phyloP scores from a whole-genome alignment of 2,113 vertebrate species.

The Psettodes erumei region DNA sequence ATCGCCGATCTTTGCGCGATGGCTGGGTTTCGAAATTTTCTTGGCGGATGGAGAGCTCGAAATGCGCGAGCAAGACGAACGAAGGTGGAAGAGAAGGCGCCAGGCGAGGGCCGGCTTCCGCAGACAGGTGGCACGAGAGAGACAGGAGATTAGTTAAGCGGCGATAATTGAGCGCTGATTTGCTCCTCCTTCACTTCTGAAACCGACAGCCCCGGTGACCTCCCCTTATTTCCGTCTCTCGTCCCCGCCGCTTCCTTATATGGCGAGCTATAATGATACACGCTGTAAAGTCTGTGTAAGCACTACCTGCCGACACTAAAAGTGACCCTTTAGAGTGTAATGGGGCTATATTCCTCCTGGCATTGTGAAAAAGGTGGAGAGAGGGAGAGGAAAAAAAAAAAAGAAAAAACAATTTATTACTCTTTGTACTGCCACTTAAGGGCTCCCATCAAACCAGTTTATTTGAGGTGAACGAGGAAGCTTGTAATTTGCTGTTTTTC shows the following conservation, averaged over 20 bases:
- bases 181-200: slow-evolving; percentile 79
- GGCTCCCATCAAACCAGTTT: slow-evolving; percentile 58
- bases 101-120: slow-evolving; percentile 26
- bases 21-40: background rate
- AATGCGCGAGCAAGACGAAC: slow-evolving; percentile 9
- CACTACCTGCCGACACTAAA: slow-evolving; percentile 83
- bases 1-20: slow-evolving; percentile 22
- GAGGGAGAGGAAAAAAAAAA: no score
- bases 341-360: slow-evolving; percentile 88
- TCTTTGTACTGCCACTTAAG: slow-evolving; percentile 72
- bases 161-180: slow-evolving; percentile 82
- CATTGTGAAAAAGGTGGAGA: slow-evolving; percentile 81
- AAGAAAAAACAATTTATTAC: slow-evolving; percentile 76
- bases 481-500: slow-evolving; percentile 70
- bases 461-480: slow-evolving; percentile 62
- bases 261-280: slow-evolving; percentile 91
- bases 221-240: slow-evolving; percentile 87
- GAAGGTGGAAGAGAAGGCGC: slow-evolving; percentile 19
- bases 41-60: slow-evolving; percentile 22
- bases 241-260: slow-evolving; percentile 87
- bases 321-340: slow-evolving; percentile 82
- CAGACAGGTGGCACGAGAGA: slow-evolving; percentile 48
- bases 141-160: slow-evolving; percentile 54
- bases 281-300: slow-evolving; percentile 89
- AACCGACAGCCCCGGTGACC: slow-evolving; percentile 83